Percentiles rank a stretch among this genome's conserved stretches.
These are phyloP conservation scores for Melanophora roralis DNA, from an alignment of 2,888 invertebrate species.

Conservation along the genomic window DNA sequence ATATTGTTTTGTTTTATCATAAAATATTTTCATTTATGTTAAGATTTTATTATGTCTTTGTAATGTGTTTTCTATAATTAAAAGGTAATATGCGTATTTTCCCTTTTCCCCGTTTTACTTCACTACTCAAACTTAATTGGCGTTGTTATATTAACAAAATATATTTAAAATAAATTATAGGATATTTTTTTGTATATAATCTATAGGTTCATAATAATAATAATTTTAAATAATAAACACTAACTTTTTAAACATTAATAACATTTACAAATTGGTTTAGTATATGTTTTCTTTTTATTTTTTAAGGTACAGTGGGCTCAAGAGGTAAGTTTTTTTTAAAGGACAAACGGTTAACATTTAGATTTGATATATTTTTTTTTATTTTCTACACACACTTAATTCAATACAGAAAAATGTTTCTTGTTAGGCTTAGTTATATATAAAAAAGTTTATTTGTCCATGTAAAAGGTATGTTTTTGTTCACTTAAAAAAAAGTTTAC, in stretches of 20 bases:
- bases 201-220: slow-evolving; percentile 19
- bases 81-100: slow-evolving; percentile 65
- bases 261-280: slow-evolving; percentile 2
- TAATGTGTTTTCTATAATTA: slow-evolving; percentile 33
- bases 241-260: slow-evolving; percentile 26
- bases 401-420: too few species aligned
- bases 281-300: slow-evolving; percentile 15
- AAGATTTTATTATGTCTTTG: slow-evolving; percentile 4
- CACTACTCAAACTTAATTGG: slow-evolving; percentile 46
- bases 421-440: too few species aligned
- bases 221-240: slow-evolving; percentile 29
- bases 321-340: slow-evolving; percentile 51
- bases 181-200: slow-evolving; percentile 16
- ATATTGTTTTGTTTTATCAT: neutral
- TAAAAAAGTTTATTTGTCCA: too few species aligned
- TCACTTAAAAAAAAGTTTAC: too few species aligned
- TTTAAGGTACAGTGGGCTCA: slow-evolving; percentile 62
- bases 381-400: neutral
- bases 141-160: slow-evolving; percentile 40
- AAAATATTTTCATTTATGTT: slow-evolving; percentile 13
- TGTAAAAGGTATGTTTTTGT: too few species aligned
- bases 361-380: neutral
- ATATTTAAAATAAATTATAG: neutral
- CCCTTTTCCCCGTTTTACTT: slow-evolving; percentile 60
- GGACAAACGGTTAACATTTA: slow-evolving; percentile 12